Conservation (phyloP, 2,113 vertebrate species). For the Dicrurus megarhynchus region DNA sequence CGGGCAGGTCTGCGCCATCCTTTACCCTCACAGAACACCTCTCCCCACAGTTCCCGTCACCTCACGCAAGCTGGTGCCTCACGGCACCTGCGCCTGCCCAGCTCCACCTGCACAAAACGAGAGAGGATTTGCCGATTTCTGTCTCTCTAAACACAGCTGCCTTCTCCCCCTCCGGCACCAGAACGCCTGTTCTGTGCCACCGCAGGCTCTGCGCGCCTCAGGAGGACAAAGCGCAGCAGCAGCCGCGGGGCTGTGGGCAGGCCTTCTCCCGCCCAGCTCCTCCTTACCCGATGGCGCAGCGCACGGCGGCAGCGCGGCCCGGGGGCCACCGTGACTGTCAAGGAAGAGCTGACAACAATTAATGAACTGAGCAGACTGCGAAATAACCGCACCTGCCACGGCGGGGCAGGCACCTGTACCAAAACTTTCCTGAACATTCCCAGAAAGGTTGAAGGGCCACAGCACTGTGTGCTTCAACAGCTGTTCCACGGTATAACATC, state of each 20-base stretch:
- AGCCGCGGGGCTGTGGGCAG: accelerated
- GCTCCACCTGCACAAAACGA: accelerated
- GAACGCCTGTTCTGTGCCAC: accelerated
- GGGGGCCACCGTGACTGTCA: accelerated
- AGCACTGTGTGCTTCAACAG: neutral
- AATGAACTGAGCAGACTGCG: accelerated
- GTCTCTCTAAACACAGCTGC: accelerated
- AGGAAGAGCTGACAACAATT: neutral
- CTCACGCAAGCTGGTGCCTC: accelerated
- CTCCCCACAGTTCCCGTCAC: neutral
- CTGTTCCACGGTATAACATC: neutral
- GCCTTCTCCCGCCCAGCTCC: too few species aligned
- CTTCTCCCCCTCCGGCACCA: neutral
- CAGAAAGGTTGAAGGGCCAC: neutral
- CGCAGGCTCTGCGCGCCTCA: accelerated
- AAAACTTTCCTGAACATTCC: neutral
- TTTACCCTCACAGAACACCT: neutral
- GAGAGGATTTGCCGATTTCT: neutral
- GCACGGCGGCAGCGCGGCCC: accelerated
- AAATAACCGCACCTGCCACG: accelerated
- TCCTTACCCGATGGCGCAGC: neutral
- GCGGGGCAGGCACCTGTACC: neutral
- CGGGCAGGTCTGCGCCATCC: neutral
- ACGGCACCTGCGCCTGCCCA: neutral
- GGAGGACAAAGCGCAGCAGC: neutral